Evolutionary conservation across 2,113 vertebrate species (phyloP), one percentile per base, ranked within the genome.

Genomic region (Mionectes macconnelli): DNA sequence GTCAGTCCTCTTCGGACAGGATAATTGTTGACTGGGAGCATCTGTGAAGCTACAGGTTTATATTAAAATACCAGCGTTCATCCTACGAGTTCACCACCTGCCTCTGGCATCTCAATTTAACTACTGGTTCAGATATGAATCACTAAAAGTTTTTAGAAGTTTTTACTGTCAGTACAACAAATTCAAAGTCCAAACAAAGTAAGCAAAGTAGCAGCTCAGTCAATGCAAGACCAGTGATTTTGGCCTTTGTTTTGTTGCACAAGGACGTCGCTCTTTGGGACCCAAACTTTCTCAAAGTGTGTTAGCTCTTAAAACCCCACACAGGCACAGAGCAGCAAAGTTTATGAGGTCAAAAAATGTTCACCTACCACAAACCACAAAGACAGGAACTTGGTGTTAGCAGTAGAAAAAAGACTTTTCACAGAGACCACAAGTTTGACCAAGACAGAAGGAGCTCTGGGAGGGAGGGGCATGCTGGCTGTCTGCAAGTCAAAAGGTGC

Each of bases 281-380:
- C 93, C 83, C 69, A 52, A 12, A 40, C 76, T 72, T 78, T 55
- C 69, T 83, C 49, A 13, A 70, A 57, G 45, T 28, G 8, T 9
- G 33, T 86, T 68, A 92, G 91, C 84, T 96, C 95, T 93, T 97
- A 97, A 97, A 98, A 96, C 95, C 45, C 87, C 89, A 60, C 62
- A 59, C 63, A 66, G 0, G 1, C 69, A 96, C 82, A 94, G 77
- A 96, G 84, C 87, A 92, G 95, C 49, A 83, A 96, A 95, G 95
- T 85, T 88, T 84, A 84, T 87, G 84, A 98, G 97, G 98, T 98
- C 97, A 98, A 96, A 97, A 97, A 89, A 89, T 63, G 87, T 70
- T 93, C 97, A 96, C 95, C 97, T 91, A 97, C 97, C 96, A 94
- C 98, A 98, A 98, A 98, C 98, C 98, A 97, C 98, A 97, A 94